A percentile compares a stretch with the other conserved stretches of the same genome.
Conservation (phyloP, 2,888 invertebrate species). For the Andrena camellia region DNA sequence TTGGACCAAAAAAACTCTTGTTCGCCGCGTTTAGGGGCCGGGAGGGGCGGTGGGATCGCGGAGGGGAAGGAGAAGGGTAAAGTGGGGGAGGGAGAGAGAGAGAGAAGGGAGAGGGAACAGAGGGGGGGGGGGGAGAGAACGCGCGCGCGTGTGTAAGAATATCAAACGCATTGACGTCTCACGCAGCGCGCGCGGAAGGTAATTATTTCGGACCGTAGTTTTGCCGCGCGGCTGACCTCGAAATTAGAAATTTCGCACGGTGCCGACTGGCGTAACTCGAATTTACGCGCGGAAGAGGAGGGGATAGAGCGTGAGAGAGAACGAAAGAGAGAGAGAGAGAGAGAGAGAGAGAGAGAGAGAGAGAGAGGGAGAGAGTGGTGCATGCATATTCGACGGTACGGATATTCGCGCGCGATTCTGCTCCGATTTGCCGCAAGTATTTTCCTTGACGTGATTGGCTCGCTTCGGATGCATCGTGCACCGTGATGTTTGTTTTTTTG, state of each 20-base stretch:
- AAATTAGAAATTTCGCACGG: conserved; percentile 67
- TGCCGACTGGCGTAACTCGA: conserved; percentile 46
- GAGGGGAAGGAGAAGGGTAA: conserved; percentile 31
- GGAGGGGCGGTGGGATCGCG: conserved; percentile 42
- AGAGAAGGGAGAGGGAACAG: conserved; percentile 25
- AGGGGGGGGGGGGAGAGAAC: conserved; percentile 46
- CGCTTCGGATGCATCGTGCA: conserved; percentile 11
- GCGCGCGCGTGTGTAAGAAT: conserved; percentile 50
- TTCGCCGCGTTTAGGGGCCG: conserved; percentile 42
- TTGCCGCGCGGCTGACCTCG: conserved; percentile 69
- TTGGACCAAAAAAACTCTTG: conserved; percentile 69
- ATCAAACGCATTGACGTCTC: conserved; percentile 77
- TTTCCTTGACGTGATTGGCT: conserved; percentile 14
- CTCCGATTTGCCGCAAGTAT: conserved; percentile 44
- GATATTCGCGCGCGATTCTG: conserved; percentile 41
- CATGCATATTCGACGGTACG: conserved; percentile 31
- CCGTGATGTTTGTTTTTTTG: neutral
- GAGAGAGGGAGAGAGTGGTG: neutral
- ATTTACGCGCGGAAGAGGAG: conserved; percentile 50
- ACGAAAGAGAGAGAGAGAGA: neutral
- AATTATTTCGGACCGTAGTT: conserved; percentile 71
- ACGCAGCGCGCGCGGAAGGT: conserved; percentile 70
- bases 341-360: neutral
- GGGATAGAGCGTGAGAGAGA: neutral
- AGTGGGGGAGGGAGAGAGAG: neutral